phyloP scores from a whole-genome alignment of 1,140 invertebrate species.

The Trichonephila clavata region DNA sequence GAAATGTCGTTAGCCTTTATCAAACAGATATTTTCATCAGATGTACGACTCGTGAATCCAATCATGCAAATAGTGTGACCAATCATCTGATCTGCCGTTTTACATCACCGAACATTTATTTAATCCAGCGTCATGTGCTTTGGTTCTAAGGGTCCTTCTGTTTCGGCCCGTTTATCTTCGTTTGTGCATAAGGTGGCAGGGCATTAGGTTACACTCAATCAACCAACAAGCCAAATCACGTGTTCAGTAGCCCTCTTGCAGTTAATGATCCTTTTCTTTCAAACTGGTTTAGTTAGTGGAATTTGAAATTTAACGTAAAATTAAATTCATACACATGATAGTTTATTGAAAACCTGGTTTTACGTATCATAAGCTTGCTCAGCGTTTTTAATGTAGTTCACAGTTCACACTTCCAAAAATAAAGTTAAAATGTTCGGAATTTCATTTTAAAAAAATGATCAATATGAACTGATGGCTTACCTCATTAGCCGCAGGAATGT shows the following conservation, averaged over 20 bases:
- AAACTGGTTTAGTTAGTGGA: neutral
- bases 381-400: too few relatives aligned
- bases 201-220: conserved; percentile 25
- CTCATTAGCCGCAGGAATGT: too few relatives aligned
- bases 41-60: neutral
- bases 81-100: neutral
- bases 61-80: neutral
- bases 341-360: too few relatives aligned
- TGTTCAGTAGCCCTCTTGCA: conserved; percentile 15
- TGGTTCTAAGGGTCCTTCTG: neutral
- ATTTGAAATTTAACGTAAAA: too few relatives aligned
- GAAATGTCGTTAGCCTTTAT: neutral
- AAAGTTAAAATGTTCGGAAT: too few relatives aligned
- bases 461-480: too few relatives aligned
- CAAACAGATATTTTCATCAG: neutral
- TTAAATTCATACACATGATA: too few relatives aligned
- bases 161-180: neutral
- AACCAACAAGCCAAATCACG: neutral
- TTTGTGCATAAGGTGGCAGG: neutral
- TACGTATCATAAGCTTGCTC: too few relatives aligned
- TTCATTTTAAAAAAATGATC: too few relatives aligned
- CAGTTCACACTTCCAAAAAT: too few relatives aligned
- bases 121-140: conserved; percentile 9
- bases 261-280: neutral
- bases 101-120: neutral